Percentiles rank a stretch among this genome's conserved stretches.
These are phyloP conservation scores for Drosophila truncata DNA, from an alignment of 1,140 invertebrate genomes.

Conservation along the genomic window DNA sequence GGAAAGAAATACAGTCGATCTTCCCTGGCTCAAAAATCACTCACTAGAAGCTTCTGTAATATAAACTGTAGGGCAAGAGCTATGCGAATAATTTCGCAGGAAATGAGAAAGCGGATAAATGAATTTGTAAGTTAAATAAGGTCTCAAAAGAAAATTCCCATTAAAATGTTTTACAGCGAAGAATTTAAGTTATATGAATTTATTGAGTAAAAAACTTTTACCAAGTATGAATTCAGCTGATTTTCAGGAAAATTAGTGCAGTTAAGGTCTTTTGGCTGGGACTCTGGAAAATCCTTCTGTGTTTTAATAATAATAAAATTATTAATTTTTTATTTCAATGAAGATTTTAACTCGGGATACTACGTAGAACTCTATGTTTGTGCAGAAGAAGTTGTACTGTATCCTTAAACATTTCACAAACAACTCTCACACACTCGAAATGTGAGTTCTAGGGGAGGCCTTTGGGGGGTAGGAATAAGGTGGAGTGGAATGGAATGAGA, in stretches of 20 bases:
- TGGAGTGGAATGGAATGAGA: background rate
- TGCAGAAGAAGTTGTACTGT: constrained; percentile 8
- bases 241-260: no score
- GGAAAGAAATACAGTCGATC: constrained; percentile 15
- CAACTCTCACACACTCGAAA: constrained; percentile 36
- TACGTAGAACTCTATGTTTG: background rate
- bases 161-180: background rate
- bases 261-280: no score
- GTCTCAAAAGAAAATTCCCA: background rate
- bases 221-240: no score
- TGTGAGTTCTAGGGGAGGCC: constrained; percentile 12
- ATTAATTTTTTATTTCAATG: background rate
- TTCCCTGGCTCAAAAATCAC: background rate
- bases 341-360: background rate
- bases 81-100: background rate
- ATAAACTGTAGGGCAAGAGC: background rate
- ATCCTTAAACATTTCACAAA: constrained; percentile 21
- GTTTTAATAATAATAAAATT: no score
- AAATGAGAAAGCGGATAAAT: background rate
- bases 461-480: constrained; percentile 17
- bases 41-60: background rate
- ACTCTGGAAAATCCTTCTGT: no score
- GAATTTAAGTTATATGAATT: no score
- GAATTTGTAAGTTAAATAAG: background rate
- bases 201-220: no score